Percentiles rank a stretch among this genome's conserved stretches.
Evolutionary conservation across 2,797 vertebrate species (phyloP).

Genomic region (Cercopithecus neglectus): DNA sequence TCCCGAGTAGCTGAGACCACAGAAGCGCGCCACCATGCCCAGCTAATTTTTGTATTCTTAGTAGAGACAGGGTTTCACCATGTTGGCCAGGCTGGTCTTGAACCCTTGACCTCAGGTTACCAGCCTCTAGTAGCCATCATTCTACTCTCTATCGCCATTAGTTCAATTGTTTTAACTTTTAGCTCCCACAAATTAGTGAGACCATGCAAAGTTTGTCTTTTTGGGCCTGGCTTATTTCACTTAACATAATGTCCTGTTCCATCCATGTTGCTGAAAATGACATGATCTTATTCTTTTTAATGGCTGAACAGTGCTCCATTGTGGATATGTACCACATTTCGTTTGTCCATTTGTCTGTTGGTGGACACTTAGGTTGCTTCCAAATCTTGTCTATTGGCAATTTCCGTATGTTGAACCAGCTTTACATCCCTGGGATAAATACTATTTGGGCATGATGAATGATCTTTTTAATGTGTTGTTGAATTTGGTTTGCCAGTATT

Average conservation of each 20-base stretch:
- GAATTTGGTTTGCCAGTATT: neutral
- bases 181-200: too few relatives aligned
- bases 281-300: neutral
- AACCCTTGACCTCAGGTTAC: too few relatives aligned
- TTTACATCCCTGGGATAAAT: neutral
- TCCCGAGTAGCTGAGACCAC: too few relatives aligned
- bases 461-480: neutral
- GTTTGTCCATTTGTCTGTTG: neutral
- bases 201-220: too few relatives aligned
- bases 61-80: too few relatives aligned
- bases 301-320: neutral
- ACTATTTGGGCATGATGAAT: neutral
- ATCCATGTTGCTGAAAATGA: neutral
- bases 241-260: neutral
- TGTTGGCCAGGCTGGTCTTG: too few relatives aligned
- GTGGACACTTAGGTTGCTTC: neutral
- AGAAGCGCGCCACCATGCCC: too few relatives aligned
- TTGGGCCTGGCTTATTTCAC: neutral
- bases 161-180: too few relatives aligned
- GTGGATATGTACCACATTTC: neutral
- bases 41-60: too few relatives aligned
- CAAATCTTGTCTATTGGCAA: neutral
- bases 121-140: too few relatives aligned
- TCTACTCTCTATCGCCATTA: too few relatives aligned
- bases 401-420: neutral